Conservation (phyloP, 2,888 invertebrate species). For the Drosophila anomalipes region DNA sequence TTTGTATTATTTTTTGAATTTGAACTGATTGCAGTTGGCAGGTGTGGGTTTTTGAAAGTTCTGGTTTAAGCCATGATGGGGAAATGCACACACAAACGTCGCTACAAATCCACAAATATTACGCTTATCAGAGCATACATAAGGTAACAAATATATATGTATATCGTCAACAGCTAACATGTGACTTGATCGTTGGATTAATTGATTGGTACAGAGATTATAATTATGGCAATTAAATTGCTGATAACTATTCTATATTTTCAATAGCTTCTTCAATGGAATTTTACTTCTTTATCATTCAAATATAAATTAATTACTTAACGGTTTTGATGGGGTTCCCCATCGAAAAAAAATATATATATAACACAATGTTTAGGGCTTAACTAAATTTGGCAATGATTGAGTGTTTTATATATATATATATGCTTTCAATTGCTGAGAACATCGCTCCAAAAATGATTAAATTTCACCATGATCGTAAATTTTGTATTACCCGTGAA, state of each 20-base stretch:
- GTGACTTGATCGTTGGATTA: slow-evolving; percentile 1
- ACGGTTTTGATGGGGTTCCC: not conserved
- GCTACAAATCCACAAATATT: no score
- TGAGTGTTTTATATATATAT: not conserved
- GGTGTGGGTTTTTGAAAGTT: slow-evolving; percentile 19
- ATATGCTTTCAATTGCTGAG: slow-evolving; percentile 31
- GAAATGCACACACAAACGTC: not conserved
- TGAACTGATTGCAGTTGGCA: not conserved
- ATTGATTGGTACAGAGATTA: slow-evolving; percentile 9
- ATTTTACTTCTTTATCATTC: not conserved
- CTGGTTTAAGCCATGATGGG: not conserved
- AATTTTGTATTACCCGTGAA: slow-evolving; percentile 19
- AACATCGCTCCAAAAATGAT: slow-evolving; percentile 52
- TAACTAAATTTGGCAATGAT: not conserved
- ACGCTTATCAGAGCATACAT: not conserved
- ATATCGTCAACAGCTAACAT: not conserved
- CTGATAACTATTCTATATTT: not conserved
- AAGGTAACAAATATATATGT: not conserved
- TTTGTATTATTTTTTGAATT: not conserved
- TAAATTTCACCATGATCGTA: slow-evolving; percentile 39
- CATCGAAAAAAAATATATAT: no score
- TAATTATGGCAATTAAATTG: slow-evolving; percentile 4
- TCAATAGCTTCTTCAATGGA: not conserved
- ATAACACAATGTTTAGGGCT: no score
- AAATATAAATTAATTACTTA: not conserved